Base-by-base conservation (phyloP, 2,888 invertebrate species). In the Lochmaea capreae region DNA sequence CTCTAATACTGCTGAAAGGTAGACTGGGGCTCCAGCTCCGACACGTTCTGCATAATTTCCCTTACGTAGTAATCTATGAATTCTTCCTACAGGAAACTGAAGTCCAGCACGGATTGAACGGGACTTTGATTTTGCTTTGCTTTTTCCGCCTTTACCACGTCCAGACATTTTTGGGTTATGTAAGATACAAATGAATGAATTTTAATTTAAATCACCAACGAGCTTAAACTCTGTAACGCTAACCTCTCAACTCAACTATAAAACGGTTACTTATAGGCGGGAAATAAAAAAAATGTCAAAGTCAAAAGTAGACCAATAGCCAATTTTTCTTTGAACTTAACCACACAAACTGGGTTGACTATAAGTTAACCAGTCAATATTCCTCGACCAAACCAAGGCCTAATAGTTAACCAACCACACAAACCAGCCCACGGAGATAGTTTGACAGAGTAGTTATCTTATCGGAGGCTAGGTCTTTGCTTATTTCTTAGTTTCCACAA, bases 1-100 rank as follows among this genome's bases (percentile, higher is more conserved):
- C 80, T 93, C 92, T 84, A 93, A 88, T 0, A 91, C 92, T n/a
- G 90, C 90, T 0, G 90, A 87, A 59, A 91, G 80, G 74, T 89
- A 91, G 0, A 91, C 89, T 0, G 90, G 88, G 0, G 90, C 89
- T 0, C 89, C 89, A 43, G 87, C 87, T 46, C 91, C 90, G 14
- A 91, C 87, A 1, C 91, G 87, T 77, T 90, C 90, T 0, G 92
- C 91, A 81, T 90, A 92, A 80, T 92, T 89, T 1, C 92, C 92
- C 77, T 90, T 90, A 11, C 90, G 88, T 4, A 93, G 86, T 22
- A 90, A 85, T 77, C 91, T 89, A 78, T 91, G 90, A 59, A 92
- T 89, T 81, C 91, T 88, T 16, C 90, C 90, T 4, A 92, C 91
- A 0, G 92, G 91, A 77, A 92, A 90, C 75, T 88, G 89, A 1